Evolutionary conservation across 2,797 vertebrate species (phyloP).

Genomic region (Mionectes olivaceus): DNA sequence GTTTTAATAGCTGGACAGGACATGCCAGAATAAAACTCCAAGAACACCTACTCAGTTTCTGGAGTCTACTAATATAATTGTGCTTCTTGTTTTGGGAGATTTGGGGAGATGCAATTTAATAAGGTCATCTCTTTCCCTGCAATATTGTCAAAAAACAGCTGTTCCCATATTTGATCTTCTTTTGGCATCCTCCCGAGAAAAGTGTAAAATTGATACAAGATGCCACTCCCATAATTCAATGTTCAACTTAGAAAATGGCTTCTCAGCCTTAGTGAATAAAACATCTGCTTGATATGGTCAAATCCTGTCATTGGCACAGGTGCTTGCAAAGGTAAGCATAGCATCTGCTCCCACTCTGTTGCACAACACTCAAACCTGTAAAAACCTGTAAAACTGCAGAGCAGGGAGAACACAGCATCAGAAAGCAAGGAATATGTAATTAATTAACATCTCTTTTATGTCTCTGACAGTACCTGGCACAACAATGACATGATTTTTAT

Average conservation of each 20-base stretch:
- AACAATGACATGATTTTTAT: accelerated
- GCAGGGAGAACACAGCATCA: background rate
- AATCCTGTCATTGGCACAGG: background rate
- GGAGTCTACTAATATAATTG: background rate
- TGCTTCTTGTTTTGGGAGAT: background rate
- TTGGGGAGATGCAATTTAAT: background rate
- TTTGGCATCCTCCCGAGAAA: accelerated
- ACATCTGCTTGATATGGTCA: background rate
- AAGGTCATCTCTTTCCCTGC: background rate
- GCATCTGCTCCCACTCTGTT: background rate
- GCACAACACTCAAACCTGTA: background rate
- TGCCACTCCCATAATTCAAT: background rate
- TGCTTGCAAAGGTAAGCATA: background rate
- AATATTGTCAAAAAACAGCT: background rate
- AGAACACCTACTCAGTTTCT: background rate
- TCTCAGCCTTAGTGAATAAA: background rate
- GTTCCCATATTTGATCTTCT: background rate
- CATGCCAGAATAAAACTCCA: background rate
- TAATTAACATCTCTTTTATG: background rate
- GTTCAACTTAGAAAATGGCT: background rate
- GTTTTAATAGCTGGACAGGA: background rate
- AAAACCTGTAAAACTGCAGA: background rate
- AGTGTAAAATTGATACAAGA: background rate
- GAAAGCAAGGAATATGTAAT: background rate
- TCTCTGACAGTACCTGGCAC: background rate